A percentile compares a stretch with the other conserved stretches of the same genome.
Conservation (phyloP, 2,888 invertebrate genomes). For the Eugnorisma glareosa region DNA sequence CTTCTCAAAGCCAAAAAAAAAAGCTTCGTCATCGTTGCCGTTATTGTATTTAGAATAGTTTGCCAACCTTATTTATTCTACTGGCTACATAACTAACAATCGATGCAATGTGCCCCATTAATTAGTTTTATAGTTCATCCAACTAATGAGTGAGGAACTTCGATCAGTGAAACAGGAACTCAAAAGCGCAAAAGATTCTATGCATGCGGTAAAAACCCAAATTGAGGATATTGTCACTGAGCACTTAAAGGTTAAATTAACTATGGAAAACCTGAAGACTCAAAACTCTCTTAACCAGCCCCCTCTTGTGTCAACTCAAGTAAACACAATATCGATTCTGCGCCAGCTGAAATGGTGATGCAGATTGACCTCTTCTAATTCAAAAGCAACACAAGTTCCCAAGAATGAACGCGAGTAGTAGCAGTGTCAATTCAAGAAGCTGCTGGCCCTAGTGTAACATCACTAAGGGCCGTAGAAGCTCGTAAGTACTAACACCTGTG, state of each 20-base stretch:
- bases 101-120: no score
- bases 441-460: no score
- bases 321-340: no score
- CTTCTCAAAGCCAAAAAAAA: no score
- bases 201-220: background rate
- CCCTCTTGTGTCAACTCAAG: background rate
- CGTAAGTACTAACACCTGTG: constrained; percentile 4
- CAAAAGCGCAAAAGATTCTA: background rate
- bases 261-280: background rate
- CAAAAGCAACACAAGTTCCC: background rate
- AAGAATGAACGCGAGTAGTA: background rate
- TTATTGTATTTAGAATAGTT: no score
- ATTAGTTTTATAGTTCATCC: no score
- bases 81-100: no score
- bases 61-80: no score
- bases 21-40: no score
- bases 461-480: no score
- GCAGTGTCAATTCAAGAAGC: constrained; percentile 9
- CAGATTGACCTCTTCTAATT: background rate
- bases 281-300: background rate
- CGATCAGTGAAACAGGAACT: background rate
- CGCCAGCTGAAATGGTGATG: background rate
- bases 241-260: background rate
- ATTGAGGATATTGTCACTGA: background rate
- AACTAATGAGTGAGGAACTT: constrained; percentile 7